These are phyloP conservation scores for Conistra vaccinii DNA, from an alignment of 2,888 invertebrate genomes.

Conservation along the genomic window DNA sequence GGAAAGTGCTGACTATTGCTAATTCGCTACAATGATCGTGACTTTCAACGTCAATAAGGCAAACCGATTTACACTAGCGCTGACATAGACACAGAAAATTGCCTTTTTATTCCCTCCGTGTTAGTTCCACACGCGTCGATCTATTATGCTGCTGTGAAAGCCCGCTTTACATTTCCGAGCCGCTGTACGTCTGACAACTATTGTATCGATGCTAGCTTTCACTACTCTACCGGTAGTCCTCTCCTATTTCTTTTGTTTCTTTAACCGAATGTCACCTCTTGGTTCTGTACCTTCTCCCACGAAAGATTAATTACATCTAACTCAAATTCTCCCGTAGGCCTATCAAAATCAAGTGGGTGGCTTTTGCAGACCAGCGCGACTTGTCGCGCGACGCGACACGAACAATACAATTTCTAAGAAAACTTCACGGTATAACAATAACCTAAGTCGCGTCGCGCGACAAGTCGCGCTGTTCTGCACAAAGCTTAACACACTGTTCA, in stretches of 20 bases:
- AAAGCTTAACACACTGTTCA: neutral
- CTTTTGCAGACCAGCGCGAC: no score
- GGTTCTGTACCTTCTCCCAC: neutral
- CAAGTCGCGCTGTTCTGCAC: no score
- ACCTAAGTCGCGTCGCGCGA: no score
- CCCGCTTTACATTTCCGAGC: conserved; percentile 69
- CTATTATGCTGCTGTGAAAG: conserved; percentile 70
- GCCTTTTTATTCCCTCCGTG: conserved; percentile 59
- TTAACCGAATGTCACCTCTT: conserved; percentile 7
- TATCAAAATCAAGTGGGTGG: no score
- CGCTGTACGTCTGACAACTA: conserved; percentile 71
- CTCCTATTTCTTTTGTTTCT: conserved; percentile 35
- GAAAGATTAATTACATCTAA: conserved; percentile 6
- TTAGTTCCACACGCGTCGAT: conserved; percentile 65
- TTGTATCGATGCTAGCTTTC: conserved; percentile 65
- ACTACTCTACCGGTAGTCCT: neutral
- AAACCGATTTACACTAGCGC: conserved; percentile 39
- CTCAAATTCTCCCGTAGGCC: no score
- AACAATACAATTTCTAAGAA: no score
- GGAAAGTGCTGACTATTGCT: conserved; percentile 60
- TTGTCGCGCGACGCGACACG: no score
- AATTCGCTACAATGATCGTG: conserved; percentile 52
- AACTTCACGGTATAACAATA: no score
- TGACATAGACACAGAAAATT: conserved; percentile 60
- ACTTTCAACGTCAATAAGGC: conserved; percentile 66